Evolutionary conservation across 2,888 invertebrate genomes (phyloP), one percentile per base, ranked within the genome.

Genomic region (Epiblema foenella): DNA sequence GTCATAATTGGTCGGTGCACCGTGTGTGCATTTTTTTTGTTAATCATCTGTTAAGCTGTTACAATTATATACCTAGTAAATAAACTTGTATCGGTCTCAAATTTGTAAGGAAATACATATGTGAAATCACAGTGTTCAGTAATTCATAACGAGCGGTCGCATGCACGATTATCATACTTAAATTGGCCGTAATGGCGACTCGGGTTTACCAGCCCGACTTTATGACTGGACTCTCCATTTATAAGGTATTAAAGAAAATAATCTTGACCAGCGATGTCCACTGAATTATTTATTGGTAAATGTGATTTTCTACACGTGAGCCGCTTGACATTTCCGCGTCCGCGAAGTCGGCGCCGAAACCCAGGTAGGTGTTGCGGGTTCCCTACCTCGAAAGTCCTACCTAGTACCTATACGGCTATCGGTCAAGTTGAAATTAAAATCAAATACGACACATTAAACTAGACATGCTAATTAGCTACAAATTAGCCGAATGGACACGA

Each of bases 141-240:
- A 51, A 60, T 71, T 72, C 51, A 60, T 68, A 71, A 71, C 71
- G 20, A 64, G 65, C 60, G 57, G 60, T 68, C 59, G 73, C 62
- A 69, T 69, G 74, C 67, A 67, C 74, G 72, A 74, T 78, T 78
- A 77, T 79, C 76, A 77, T 77, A 77, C 76, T 76, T 73, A 77
- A 80, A 80, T 80, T 77, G 76, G 74, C 74, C 74, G 39, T 79
- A 77, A 79, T 78, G 69, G 75, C 73, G 46, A 63, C 63, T 68
- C 51, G 68, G 68, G 59, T 72, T 65, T 72, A 68, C 69, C 68
- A 64, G 69, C 56, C 54, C 51, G 42, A 60, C 59, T 68, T 68
- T 68, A 68, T 68, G 59, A 64, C 72, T 52, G 52, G 39, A 58
- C 63, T 63, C 37, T 58, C 59, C 68, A 72, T 74, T 73, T 71